phyloP scores from a whole-genome alignment of 2,113 vertebrate genomes.

The Hippocampus abdominalis region DNA sequence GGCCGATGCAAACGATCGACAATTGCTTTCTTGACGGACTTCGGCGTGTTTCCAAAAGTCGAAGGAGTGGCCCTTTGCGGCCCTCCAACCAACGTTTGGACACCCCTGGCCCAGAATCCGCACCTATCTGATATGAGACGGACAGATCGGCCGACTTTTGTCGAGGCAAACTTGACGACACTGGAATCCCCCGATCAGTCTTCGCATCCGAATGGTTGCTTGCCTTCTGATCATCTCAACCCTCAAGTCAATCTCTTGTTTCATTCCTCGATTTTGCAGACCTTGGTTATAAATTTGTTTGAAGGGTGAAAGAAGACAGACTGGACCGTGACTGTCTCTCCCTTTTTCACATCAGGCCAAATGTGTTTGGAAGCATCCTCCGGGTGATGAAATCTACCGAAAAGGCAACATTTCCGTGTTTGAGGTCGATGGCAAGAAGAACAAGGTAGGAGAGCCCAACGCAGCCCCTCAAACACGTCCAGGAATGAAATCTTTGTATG shows the following conservation, averaged over 20 bases:
- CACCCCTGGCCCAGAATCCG: too few relatives aligned
- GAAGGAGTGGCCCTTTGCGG: too few relatives aligned
- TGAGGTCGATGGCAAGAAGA: slow-evolving; percentile 96
- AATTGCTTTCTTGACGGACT: too few relatives aligned
- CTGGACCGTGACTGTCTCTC: neutral
- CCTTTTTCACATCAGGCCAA: slow-evolving; percentile 79
- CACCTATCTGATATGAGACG: neutral
- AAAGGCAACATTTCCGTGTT: slow-evolving; percentile 95
- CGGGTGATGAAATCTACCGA: slow-evolving; percentile 93
- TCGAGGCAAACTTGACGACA: too few relatives aligned
- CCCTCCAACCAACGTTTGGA: too few relatives aligned
- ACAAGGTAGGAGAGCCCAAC: slow-evolving; percentile 78
- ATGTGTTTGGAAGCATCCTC: slow-evolving; percentile 96
- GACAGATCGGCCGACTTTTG: neutral
- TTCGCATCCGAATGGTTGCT: too few relatives aligned
- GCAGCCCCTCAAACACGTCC: neutral
- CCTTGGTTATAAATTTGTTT: neutral
- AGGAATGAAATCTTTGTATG: too few relatives aligned
- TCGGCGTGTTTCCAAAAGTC: too few relatives aligned
- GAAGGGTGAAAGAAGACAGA: neutral
- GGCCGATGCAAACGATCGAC: too few relatives aligned
- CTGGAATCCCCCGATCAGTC: too few relatives aligned
- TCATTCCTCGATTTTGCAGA: neutral
- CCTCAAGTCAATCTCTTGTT: neutral
- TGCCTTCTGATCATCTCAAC: too few relatives aligned